Conservation (phyloP, 2,113 vertebrate species). For the Trinectes maculatus region DNA sequence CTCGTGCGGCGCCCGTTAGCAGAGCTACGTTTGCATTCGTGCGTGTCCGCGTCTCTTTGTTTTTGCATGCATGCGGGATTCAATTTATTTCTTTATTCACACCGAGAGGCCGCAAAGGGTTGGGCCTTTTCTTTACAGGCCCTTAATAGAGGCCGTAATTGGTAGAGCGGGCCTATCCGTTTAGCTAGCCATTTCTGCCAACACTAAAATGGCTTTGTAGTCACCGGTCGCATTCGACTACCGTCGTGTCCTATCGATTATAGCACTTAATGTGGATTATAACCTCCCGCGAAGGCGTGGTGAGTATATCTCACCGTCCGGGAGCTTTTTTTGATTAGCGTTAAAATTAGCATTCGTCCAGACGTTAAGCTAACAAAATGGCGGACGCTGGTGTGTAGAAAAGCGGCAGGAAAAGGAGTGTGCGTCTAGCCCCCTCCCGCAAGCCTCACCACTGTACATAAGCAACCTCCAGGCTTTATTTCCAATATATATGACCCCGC, state of each 20-base stretch:
- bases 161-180: conserved; percentile 62
- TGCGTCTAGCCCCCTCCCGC: conserved; percentile 28
- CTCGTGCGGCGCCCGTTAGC: conserved; percentile 26
- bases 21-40: conserved; percentile 18
- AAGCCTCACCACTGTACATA: background rate
- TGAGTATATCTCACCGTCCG: rapidly evolving
- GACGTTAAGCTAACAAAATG: conserved; percentile 78
- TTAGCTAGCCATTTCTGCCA: conserved; percentile 30
- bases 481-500: no score
- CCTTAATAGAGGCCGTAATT: conserved; percentile 84
- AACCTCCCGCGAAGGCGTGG: rapidly evolving
- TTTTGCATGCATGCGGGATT: conserved; percentile 59
- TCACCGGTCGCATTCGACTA: background rate
- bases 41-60: conserved; percentile 21
- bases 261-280: rapidly evolving
- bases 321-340: background rate
- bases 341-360: conserved; percentile 53
- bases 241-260: background rate
- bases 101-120: conserved; percentile 68
- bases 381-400: conserved; percentile 65
- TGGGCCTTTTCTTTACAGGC: conserved; percentile 76
- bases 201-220: background rate
- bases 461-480: background rate
- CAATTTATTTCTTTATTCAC: conserved; percentile 58
- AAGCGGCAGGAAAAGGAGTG: conserved; percentile 41